Evolutionary conservation across 2,113 vertebrate species (phyloP), one percentile per base, ranked within the genome.

Genomic region (Vicugna pacos): DNA sequence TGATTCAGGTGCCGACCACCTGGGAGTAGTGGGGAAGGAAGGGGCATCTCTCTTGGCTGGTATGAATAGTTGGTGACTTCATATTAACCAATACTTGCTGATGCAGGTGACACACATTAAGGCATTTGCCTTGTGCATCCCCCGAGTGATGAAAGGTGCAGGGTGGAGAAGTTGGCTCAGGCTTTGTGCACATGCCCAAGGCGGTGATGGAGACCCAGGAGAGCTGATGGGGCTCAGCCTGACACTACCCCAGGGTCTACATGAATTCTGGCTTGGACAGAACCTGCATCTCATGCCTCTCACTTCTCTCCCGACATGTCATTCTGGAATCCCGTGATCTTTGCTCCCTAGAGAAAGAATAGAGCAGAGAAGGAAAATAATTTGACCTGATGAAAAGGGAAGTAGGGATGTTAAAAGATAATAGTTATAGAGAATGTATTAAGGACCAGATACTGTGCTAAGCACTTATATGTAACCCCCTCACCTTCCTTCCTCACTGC

Each of bases 211-310:
- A 42, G 50, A 69, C 19, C 16, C 35, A 35, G 87, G 38, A 52
- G 22, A 38, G 54, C 16, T 28, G 42, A 69, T 10, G 38, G 69
- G 11, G 58, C 16, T 69, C 54, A 28, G 28, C 20, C 17, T 38
- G 12, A 72, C 30, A n/a, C 11, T 50, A 15, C 58, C 8, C 72
- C 15, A 11, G 38, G 1, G 5, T 32, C 94, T 98, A 98, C 91
- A 98, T 97, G 86, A 97, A 98, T 92, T 98, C 98, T n/a, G 98
- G 98, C 89, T 98, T 98, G 13, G 98, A 96, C 17, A 98, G 82
- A 86, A 98, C 88, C 82, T 98, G 98, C 98, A 99, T 98, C 97
- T 99, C 96, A 9, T 97, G 98, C 69, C 96, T 96, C 30, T 98
- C 60, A 0, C 92, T 98, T 92, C 96, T 98, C 20, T 98, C 98